Conservation (phyloP, 2,888 invertebrate species). For the Imbricaverruca yamaguchii region DNA sequence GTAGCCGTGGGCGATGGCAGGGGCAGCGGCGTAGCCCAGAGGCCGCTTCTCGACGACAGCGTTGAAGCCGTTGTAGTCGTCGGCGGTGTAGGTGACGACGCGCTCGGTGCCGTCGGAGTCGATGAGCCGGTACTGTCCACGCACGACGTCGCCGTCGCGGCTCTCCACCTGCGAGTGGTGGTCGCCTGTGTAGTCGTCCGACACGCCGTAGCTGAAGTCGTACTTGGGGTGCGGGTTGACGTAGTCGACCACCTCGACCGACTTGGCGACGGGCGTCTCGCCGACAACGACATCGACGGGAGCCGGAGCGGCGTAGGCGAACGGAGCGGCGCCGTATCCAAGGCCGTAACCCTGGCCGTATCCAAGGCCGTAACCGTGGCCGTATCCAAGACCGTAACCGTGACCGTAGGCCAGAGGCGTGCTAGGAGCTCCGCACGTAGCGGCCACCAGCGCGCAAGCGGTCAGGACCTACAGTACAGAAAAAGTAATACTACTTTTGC, state of each 20-base stretch:
- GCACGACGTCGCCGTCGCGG: constrained; percentile 24
- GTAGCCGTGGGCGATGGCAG: constrained; percentile 23
- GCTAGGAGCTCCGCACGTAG: constrained; percentile 16
- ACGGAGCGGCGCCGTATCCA: constrained; percentile 31
- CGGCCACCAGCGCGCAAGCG: constrained; percentile 13
- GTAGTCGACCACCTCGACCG: background rate
- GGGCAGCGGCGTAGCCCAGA: constrained; percentile 28
- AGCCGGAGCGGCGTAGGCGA: constrained; percentile 30
- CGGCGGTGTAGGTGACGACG: constrained; percentile 31
- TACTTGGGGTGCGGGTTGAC: constrained; percentile 23
- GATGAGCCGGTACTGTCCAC: constrained; percentile 22
- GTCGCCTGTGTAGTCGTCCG: constrained; percentile 24
- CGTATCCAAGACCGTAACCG: constrained; percentile 2
- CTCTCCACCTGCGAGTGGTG: constrained; percentile 23
- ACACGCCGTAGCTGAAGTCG: constrained; percentile 24
- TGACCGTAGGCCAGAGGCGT: background rate
- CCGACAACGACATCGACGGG: background rate
- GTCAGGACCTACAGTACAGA: background rate
- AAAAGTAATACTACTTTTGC: background rate
- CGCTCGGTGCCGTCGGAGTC: constrained; percentile 25
- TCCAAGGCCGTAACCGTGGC: too few relatives aligned
- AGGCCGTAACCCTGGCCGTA: too few relatives aligned
- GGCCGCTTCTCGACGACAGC: constrained; percentile 34
- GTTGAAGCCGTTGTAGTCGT: constrained; percentile 31
- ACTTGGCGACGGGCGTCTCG: background rate